These are phyloP conservation scores for Cylindroiulus punctatus DNA, from an alignment of 2,888 invertebrate genomes.

Conservation along the genomic window DNA sequence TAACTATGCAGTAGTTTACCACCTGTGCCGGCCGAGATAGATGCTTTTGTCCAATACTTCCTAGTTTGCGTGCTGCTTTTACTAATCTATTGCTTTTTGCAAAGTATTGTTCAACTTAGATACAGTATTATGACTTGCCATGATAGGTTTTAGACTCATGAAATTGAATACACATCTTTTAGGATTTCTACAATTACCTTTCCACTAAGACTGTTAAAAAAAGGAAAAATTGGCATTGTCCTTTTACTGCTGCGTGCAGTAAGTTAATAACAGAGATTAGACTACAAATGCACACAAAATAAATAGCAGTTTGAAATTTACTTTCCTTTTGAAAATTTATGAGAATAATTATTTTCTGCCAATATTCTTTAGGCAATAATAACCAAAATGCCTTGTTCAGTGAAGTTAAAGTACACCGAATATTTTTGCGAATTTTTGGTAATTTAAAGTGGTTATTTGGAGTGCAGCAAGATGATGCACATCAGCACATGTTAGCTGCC, in stretches of 20 bases:
- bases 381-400: too few species aligned
- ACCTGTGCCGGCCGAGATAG: conserved; percentile 30
- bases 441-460: too few species aligned
- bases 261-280: neutral
- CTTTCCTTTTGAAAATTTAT: neutral
- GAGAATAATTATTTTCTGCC: neutral
- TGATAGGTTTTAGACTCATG: neutral
- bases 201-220: neutral
- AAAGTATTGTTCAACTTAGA: neutral
- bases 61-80: conserved; percentile 48
- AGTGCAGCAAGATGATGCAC: too few species aligned
- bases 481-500: too few species aligned
- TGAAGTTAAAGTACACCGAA: too few species aligned
- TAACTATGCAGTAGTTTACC: conserved; percentile 37
- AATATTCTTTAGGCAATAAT: too few species aligned
- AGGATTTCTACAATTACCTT: neutral
- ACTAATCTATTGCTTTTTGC: conserved; percentile 35
- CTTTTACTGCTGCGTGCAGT: neutral
- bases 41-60: conserved; percentile 49
- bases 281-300: neutral
- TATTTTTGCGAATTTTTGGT: too few species aligned
- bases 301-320: neutral
- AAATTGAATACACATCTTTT: neutral
- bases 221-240: too few species aligned
- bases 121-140: neutral